phyloP scores from a whole-genome alignment of 23 tunicate genomes.

The Styela plicata region DNA sequence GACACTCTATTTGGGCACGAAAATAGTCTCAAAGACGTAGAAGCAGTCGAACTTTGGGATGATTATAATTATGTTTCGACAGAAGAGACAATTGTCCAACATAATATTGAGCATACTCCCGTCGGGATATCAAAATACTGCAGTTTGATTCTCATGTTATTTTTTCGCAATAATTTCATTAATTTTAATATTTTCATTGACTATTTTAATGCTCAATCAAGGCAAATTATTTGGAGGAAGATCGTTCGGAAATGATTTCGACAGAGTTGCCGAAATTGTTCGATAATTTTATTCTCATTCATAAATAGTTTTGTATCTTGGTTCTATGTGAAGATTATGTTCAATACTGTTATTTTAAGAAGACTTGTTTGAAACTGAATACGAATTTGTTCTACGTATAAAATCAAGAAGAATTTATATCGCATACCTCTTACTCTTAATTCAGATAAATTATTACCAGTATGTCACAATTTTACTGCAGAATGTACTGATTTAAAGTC shows the following conservation, averaged over 20 bases:
- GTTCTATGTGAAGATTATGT: no score
- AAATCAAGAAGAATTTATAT: no score
- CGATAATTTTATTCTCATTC: not conserved
- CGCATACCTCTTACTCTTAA: no score
- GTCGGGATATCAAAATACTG: slow-evolving; percentile 16
- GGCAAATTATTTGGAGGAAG: slow-evolving; percentile 9
- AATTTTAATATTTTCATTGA: not conserved
- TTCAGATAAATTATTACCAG: no score
- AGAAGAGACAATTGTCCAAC: not conserved
- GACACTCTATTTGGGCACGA: not conserved
- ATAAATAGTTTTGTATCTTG: no score
- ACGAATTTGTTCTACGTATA: no score
- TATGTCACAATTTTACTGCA: no score
- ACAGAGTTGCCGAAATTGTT: slow-evolving; percentile 20
- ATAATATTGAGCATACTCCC: not conserved
- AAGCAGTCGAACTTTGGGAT: slow-evolving; percentile 11
- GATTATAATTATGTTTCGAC: not conserved
- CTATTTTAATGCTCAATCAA: slow-evolving; percentile 8
- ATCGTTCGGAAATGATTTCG: not conserved
- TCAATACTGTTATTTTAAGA: no score
- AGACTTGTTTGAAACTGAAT: no score
- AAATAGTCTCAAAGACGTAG: not conserved
- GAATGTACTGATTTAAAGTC: no score
- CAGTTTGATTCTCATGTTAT: slow-evolving; percentile 7
- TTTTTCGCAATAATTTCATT: slow-evolving; percentile 8